Evolutionary conservation across 2,888 invertebrate genomes (phyloP).

Genomic region (Eupithecia inturbata): DNA sequence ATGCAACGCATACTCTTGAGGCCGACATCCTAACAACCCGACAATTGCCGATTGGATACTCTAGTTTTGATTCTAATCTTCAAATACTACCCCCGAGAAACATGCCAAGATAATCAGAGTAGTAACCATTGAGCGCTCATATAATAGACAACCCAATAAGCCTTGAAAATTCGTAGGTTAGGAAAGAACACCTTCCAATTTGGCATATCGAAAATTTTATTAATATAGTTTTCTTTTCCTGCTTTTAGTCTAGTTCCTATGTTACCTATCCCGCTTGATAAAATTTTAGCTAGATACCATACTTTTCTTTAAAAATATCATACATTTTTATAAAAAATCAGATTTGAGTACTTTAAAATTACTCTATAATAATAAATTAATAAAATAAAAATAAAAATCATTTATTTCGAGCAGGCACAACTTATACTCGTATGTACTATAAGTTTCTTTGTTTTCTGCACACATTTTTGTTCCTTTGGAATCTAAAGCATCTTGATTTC

Average conservation of each 20-base stretch:
- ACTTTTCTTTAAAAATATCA: no score
- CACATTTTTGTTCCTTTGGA: neutral
- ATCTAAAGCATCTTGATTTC: neutral
- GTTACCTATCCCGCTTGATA: neutral
- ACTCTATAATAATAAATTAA: no score
- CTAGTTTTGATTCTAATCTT: constrained; percentile 44
- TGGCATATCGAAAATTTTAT: neutral
- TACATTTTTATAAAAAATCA: neutral
- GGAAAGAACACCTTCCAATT: neutral
- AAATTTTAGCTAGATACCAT: no score
- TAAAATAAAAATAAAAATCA: no score
- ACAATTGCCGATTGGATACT: constrained; percentile 44
- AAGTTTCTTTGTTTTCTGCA: neutral
- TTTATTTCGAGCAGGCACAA: no score
- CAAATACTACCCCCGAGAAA: constrained; percentile 2
- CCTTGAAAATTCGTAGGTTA: neutral
- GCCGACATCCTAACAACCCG: constrained; percentile 43
- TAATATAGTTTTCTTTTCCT: neutral
- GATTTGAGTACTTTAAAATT: neutral
- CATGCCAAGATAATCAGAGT: neutral
- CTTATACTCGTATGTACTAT: no score
- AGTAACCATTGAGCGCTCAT: neutral
- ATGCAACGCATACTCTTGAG: constrained; percentile 44
- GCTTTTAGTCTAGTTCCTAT: neutral
- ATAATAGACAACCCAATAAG: neutral